phyloP scores from a whole-genome alignment of 2,888 invertebrate genomes.

The Lithophane semibrunnea region DNA sequence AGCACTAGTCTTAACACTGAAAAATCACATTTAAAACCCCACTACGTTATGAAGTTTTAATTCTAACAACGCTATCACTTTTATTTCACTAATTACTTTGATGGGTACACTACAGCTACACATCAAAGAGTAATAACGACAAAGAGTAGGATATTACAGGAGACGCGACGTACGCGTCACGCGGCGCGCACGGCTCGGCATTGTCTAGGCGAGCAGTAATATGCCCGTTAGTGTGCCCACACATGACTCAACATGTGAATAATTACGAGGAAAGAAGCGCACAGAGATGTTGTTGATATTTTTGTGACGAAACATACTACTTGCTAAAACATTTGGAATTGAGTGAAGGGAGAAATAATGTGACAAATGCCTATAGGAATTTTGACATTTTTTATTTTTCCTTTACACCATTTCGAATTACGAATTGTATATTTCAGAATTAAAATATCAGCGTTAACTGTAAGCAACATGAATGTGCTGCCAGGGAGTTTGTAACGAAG shows the following conservation, averaged over 20 bases:
- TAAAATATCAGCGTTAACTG: not conserved
- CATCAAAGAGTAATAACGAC: conserved; percentile 31
- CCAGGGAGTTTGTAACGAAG: not conserved
- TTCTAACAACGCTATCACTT: conserved; percentile 26
- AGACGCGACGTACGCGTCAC: conserved; percentile 54
- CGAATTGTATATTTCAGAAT: not conserved
- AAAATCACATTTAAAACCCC: conserved; percentile 4
- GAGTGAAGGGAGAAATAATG: not conserved
- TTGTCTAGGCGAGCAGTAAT: conserved; percentile 55
- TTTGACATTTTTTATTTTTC: not conserved
- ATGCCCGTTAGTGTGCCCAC: conserved; percentile 40
- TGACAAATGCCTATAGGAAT: too few species aligned
- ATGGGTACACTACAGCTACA: conserved; percentile 19
- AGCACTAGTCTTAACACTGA: conserved; percentile 1
- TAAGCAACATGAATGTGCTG: not conserved
- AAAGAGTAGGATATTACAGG: conserved; percentile 42
- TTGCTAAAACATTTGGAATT: not conserved
- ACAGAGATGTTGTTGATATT: conserved; percentile 5
- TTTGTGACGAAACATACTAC: not conserved
- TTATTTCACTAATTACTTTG: conserved; percentile 35
- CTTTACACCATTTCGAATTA: not conserved
- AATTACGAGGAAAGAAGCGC: conserved; percentile 35
- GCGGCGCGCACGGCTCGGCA: conserved; percentile 53
- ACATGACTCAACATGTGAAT: conserved; percentile 57
- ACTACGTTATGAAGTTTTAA: conserved; percentile 5